Conservation (phyloP, 2,113 vertebrate genomes). For the Gila orcuttii region DNA sequence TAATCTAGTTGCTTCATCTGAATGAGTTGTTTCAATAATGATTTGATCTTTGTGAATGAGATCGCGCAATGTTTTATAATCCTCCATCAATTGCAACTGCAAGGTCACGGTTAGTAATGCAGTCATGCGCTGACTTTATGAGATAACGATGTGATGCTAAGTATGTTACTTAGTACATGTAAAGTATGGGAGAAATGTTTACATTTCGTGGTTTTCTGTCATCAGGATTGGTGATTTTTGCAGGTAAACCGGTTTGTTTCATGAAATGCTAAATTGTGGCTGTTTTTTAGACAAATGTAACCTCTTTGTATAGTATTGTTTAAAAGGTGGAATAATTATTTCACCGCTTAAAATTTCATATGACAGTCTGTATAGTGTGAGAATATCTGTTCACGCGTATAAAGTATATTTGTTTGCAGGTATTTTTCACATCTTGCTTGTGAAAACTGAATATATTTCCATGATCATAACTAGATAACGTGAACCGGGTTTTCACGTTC, state of each 20-base stretch:
- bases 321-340: background rate
- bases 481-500: background rate
- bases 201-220: background rate
- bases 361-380: background rate
- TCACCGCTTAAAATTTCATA: background rate
- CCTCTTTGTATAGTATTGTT: background rate
- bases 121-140: background rate
- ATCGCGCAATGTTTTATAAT: constrained; percentile 13
- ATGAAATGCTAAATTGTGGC: background rate
- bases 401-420: background rate
- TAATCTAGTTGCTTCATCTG: background rate
- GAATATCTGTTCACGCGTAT: background rate
- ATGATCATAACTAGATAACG: background rate
- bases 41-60: background rate
- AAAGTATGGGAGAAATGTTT: background rate
- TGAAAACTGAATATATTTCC: background rate
- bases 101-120: constrained; percentile 29
- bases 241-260: background rate
- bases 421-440: background rate
- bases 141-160: background rate
- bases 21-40: background rate
- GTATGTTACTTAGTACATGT: too few relatives aligned
- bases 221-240: too few relatives aligned
- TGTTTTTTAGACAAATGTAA: background rate
- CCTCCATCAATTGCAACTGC: background rate